Conservation (phyloP, 2,797 vertebrate genomes). For the Oceanodroma leucorhoa region DNA sequence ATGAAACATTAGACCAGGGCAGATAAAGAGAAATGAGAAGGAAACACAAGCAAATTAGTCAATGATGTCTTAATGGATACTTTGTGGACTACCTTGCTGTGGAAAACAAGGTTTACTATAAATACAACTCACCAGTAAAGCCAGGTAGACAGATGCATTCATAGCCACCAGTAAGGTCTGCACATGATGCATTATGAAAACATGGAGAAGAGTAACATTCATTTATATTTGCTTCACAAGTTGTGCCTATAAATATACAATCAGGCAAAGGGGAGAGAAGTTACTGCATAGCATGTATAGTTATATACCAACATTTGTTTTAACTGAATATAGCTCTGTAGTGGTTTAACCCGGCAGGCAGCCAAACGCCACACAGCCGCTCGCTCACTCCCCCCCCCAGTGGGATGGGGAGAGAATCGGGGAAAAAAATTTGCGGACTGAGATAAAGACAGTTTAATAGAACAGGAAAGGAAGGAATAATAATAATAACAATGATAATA, state of each 20-base stretch:
- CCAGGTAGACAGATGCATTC: constrained; percentile 73
- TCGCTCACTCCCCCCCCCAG: too few relatives aligned
- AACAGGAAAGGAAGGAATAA: too few relatives aligned
- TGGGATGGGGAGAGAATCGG: too few relatives aligned
- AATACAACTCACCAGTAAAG: constrained; percentile 76
- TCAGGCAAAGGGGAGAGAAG: not conserved
- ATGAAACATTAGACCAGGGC: constrained; percentile 16
- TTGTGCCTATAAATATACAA: constrained; percentile 53
- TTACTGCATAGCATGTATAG: not conserved
- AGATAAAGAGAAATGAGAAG: constrained; percentile 38
- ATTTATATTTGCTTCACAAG: constrained; percentile 81
- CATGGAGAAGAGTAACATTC: constrained; percentile 80
- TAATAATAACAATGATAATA: too few relatives aligned
- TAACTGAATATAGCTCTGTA: not conserved
- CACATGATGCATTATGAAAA: constrained; percentile 75
- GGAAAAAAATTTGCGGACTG: too few relatives aligned
- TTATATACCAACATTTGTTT: constrained; percentile 17
- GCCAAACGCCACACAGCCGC: too few relatives aligned
- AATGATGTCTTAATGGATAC: not conserved
- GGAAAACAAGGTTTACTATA: not conserved
- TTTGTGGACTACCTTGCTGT: not conserved
- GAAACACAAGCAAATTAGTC: not conserved
- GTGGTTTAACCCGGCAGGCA: too few relatives aligned
- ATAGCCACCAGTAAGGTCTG: constrained; percentile 74
- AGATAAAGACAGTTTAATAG: too few relatives aligned